Conservation (phyloP, 2,797 vertebrate genomes). For the Remorina albescens region DNA sequence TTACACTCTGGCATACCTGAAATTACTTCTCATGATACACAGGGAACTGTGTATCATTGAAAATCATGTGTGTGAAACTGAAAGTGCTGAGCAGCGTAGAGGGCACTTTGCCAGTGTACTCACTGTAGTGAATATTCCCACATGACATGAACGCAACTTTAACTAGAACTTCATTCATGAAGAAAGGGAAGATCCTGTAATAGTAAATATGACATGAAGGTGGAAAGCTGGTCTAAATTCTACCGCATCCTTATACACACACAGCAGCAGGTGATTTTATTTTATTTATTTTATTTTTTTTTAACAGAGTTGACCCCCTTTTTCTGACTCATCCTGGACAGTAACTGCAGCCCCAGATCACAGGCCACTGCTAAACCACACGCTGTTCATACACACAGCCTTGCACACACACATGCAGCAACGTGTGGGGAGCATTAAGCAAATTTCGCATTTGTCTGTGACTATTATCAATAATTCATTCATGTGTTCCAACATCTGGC, state of each 20-base stretch:
- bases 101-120: not conserved
- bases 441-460: conserved; percentile 51
- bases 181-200: not conserved
- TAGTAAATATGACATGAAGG: not conserved
- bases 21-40: conserved; percentile 14
- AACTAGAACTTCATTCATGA: not conserved
- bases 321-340: not conserved
- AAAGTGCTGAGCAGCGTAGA: not conserved
- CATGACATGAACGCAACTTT: not conserved
- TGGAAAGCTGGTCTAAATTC: not conserved
- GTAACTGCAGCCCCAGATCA: not conserved
- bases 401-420: not conserved
- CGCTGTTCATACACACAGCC: not conserved
- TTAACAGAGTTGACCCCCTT: not conserved
- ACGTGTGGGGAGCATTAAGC: conserved; percentile 28
- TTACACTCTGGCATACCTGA: not conserved
- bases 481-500: conserved; percentile 51
- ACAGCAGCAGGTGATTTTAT: not conserved
- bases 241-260: not conserved
- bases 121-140: conserved; percentile 19
- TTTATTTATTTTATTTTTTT: too few species aligned
- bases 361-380: not conserved
- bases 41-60: not conserved
- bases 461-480: conserved; percentile 56
- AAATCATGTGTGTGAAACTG: not conserved